Base-by-base conservation (phyloP, 2,113 vertebrate genomes). In the Riparia riparia region DNA sequence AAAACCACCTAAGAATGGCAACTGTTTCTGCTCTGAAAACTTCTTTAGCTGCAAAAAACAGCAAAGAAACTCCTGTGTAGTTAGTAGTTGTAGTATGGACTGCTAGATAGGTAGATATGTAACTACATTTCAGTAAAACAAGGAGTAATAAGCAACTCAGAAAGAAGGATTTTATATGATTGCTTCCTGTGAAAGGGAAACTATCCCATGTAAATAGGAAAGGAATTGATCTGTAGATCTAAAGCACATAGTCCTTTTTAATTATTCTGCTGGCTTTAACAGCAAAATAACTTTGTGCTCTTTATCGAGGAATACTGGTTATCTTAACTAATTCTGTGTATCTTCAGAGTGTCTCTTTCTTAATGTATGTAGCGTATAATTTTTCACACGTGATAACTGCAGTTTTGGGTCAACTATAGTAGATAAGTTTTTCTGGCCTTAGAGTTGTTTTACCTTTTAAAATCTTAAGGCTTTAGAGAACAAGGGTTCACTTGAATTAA, bases 141-240 rank as follows among this genome's bases (percentile, higher is more conserved):
- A 6, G 21, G 24, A 57, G 20, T 47, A 47, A 17, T 51, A n/a
- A 60, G 10, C 25, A n/a, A 49, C 14, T 58, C n/a, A 53, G 26
- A 60, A 16, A 53, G 26, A 60, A 16, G 6, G 22, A 5, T 39
- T 24, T 47, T 49, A 5, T 47, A 10, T 57, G 15, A 41, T 49
- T 61, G 12, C 6, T 16, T 66, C 9, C 31, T 22, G 6, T 32
- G 13, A n/a, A 58, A 72, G 10, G 34, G 25, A 42, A 64, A 10
- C 32, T 29, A 1, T 53, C 12, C 5, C 2, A 6, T 2, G 0
- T 47, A 7, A 8, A 3, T 39, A 25, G 34, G 73, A 64, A 18
- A 39, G 7, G 28, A 89, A 11, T 63, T 14, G 9, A 56, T 64
- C 73, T 79, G 12, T 28, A 24, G 12, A 42, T 69, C 29, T 72